Conservation (phyloP, 2,797 vertebrate species). For the Lepus oiostolus region DNA sequence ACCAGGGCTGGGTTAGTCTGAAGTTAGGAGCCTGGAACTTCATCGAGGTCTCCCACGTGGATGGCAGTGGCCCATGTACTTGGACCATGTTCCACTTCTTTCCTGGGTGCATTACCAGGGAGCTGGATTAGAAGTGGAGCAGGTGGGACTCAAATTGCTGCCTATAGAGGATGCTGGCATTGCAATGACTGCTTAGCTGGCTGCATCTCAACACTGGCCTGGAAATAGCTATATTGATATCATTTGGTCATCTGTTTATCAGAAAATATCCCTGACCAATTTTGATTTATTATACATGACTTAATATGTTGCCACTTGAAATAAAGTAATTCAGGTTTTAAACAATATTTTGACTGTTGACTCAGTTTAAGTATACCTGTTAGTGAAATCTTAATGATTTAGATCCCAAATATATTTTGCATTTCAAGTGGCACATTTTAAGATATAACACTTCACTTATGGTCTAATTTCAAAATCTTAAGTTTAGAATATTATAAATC, state of each 20-base stretch:
- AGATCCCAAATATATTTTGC: slow-evolving; percentile 25
- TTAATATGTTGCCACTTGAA: slow-evolving; percentile 47
- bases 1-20: no score
- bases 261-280: slow-evolving; percentile 40
- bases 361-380: slow-evolving; percentile 15
- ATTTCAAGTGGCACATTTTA: slow-evolving; percentile 47
- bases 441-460: slow-evolving; percentile 48
- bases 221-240: not conserved
- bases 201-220: no score
- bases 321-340: slow-evolving; percentile 11
- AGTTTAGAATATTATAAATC: slow-evolving; percentile 17
- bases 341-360: slow-evolving; percentile 31
- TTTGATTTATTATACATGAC: not conserved
- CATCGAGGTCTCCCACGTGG: no score
- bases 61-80: no score
- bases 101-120: no score
- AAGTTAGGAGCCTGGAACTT: no score
- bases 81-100: no score
- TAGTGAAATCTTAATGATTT: slow-evolving; percentile 18
- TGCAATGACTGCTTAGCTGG: no score
- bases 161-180: no score
- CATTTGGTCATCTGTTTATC: slow-evolving; percentile 25
- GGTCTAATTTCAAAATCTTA: slow-evolving; percentile 26
- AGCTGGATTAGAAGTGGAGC: no score
- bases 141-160: no score